A percentile compares a stretch with the other conserved stretches of the same genome.
phyloP scores from a whole-genome alignment of 2,888 invertebrate genomes.

The Noctua fimbriata region DNA sequence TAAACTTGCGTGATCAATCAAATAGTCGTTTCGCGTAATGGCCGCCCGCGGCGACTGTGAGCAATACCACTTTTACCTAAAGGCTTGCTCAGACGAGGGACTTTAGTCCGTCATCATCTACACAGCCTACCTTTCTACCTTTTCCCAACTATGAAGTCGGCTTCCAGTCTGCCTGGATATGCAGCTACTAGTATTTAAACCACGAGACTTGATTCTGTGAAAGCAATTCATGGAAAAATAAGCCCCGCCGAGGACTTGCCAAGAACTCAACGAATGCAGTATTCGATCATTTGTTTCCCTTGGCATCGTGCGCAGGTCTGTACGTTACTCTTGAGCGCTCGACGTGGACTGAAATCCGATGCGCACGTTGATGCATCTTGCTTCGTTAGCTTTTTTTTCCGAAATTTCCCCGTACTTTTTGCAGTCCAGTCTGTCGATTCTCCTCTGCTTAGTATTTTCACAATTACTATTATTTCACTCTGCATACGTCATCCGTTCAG shows the following conservation, averaged over 20 bases:
- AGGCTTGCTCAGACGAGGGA: neutral
- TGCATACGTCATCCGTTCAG: neutral
- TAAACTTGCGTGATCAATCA: slow-evolving; percentile 63
- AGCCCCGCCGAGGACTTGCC: neutral
- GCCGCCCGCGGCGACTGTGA: slow-evolving; percentile 59
- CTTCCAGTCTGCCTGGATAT: neutral
- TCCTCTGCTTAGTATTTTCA: neutral
- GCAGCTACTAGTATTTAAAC: neutral
- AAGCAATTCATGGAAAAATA: neutral
- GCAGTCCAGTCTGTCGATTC: neutral
- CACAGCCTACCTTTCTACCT: too few species aligned
- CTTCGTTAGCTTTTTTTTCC: too few species aligned
- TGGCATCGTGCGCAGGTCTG: neutral
- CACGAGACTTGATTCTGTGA: neutral
- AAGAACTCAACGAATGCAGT: neutral
- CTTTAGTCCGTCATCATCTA: neutral
- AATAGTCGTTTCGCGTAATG: slow-evolving; percentile 61
- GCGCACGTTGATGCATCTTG: neutral
- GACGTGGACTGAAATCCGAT: neutral
- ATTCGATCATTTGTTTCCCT: neutral
- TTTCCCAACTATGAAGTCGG: neutral
- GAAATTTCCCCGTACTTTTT: neutral
- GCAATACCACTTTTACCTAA: slow-evolving; percentile 50
- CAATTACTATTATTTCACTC: neutral
- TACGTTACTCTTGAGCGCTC: neutral